Conservation (phyloP, 2,113 vertebrate species). For the Donacobius atricapilla region DNA sequence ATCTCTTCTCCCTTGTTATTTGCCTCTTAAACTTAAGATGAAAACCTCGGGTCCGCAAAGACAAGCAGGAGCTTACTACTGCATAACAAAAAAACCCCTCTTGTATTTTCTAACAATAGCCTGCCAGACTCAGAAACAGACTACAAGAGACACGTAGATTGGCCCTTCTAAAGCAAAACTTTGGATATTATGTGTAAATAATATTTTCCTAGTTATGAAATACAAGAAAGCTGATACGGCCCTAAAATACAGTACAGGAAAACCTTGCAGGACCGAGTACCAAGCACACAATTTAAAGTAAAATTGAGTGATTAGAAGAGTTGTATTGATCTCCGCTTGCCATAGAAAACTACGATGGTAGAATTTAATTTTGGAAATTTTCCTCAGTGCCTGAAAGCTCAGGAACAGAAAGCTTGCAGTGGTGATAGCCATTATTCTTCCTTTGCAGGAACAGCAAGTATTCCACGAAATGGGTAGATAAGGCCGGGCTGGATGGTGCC, state of each 20-base stretch:
- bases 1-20: neutral
- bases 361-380: neutral
- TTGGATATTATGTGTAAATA: neutral
- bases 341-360: neutral
- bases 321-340: neutral
- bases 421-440: neutral
- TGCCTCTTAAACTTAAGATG: neutral
- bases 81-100: neutral
- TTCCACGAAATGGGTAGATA: neutral
- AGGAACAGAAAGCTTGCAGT: neutral
- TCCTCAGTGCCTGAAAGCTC: neutral
- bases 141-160: neutral
- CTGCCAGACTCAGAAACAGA: neutral
- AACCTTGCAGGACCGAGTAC: neutral
- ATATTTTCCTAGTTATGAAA: neutral
- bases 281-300: neutral
- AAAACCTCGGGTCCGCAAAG: neutral
- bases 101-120: constrained; percentile 1
- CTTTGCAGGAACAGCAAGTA: neutral
- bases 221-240: neutral
- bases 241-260: neutral
- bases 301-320: neutral
- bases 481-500: too few relatives aligned
- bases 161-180: neutral
- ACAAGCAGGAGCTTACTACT: neutral